Conservation (phyloP, 2,113 vertebrate genomes). For the Crocuta crocuta region DNA sequence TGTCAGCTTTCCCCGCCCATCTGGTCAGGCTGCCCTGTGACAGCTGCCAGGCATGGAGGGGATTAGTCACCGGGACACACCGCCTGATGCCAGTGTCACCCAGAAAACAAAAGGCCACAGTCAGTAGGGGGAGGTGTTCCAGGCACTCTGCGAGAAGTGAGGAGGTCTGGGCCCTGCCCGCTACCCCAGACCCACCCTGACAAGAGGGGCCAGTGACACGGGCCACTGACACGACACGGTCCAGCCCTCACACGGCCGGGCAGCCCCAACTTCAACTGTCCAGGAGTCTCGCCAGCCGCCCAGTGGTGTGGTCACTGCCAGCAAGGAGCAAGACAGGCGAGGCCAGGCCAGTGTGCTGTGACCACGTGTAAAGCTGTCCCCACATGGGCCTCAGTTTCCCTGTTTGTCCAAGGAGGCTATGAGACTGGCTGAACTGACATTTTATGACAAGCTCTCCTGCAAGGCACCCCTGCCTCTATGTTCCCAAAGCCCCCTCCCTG, state of each 20-base stretch:
- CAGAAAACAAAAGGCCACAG: conserved; percentile 82
- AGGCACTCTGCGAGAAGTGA: neutral
- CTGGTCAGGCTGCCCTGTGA: conserved; percentile 68
- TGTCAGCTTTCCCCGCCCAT: conserved; percentile 62
- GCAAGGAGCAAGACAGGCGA: fast-evolving
- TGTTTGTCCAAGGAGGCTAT: neutral
- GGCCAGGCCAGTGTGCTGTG: neutral
- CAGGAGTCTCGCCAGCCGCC: neutral
- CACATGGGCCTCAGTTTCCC: neutral
- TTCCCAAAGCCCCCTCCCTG: neutral
- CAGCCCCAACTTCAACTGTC: neutral
- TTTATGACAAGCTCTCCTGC: neutral
- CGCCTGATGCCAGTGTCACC: conserved; percentile 79
- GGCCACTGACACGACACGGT: fast-evolving
- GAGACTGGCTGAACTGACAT: neutral
- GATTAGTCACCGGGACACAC: conserved; percentile 79
- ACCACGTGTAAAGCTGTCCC: neutral
- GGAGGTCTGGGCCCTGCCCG: neutral
- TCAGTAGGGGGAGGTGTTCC: conserved; percentile 16
- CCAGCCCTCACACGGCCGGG: fast-evolving
- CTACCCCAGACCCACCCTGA: neutral
- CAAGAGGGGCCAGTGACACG: neutral
- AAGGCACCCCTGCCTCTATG: neutral
- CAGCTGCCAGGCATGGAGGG: conserved; percentile 77
- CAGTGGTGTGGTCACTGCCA: fast-evolving